Conservation (phyloP, 2,797 vertebrate genomes). For the Neopelma chrysocephalum region DNA sequence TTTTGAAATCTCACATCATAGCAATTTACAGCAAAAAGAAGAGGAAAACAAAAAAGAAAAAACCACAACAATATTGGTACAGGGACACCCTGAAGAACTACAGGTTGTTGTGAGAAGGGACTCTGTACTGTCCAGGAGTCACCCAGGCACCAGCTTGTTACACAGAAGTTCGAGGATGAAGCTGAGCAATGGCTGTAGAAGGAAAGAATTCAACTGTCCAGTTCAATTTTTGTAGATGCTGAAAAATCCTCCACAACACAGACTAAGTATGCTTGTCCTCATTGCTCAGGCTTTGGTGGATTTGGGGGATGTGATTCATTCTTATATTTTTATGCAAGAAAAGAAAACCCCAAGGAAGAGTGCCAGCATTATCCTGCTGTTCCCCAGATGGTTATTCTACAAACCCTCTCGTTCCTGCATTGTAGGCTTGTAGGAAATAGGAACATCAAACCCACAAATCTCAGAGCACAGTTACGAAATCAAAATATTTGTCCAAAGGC, state of each 20-base stretch:
- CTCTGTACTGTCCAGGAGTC: background rate
- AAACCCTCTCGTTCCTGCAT: background rate
- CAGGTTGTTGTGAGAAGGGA: background rate
- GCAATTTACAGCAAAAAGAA: background rate
- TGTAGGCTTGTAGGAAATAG: background rate
- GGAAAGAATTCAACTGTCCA: background rate
- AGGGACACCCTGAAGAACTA: background rate
- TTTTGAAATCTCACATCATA: background rate
- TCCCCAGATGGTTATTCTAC: background rate
- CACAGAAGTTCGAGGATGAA: background rate
- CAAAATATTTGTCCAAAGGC: background rate
- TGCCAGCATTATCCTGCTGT: background rate
- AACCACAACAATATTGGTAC: background rate
- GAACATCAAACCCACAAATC: background rate
- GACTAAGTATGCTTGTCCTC: background rate
- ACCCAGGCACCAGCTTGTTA: background rate
- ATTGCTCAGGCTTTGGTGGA: background rate
- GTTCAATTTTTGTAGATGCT: background rate
- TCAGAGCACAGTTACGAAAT: background rate
- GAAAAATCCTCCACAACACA: background rate
- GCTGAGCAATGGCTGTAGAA: background rate
- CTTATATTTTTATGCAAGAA: background rate
- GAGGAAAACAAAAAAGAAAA: accelerated
- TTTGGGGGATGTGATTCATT: background rate
- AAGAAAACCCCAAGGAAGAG: background rate